These are phyloP conservation scores for Cinara cedri DNA, from an alignment of 2,888 invertebrate species.

Conservation along the genomic window DNA sequence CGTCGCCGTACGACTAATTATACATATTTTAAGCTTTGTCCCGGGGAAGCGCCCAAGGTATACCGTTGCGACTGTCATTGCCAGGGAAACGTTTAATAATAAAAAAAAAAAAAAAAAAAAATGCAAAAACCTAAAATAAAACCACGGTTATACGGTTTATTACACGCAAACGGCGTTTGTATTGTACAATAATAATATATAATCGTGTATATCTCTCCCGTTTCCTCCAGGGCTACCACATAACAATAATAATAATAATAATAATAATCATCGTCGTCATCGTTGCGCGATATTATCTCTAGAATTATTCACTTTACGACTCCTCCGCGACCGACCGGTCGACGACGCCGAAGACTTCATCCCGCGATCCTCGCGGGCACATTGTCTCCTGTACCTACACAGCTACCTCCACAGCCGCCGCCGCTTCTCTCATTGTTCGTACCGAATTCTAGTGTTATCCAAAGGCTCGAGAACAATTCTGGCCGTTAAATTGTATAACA, in stretches of 20 bases:
- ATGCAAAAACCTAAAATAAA: too few species aligned
- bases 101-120: too few species aligned
- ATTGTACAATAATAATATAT: too few species aligned
- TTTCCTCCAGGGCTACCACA: background rate
- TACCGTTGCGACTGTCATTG: background rate
- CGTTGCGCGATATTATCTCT: background rate
- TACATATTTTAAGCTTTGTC: too few species aligned
- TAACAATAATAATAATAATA: background rate
- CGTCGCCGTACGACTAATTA: too few species aligned
- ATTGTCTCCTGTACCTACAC: background rate
- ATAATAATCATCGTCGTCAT: too few species aligned
- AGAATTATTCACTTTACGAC: constrained; percentile 19
- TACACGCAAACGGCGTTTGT: background rate
- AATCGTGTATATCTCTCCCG: background rate
- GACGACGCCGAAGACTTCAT: background rate
- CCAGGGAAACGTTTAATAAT: too few species aligned
- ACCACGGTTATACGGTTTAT: constrained; percentile 11
- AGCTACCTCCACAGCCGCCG: too few species aligned
- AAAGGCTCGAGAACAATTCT: constrained; percentile 34
- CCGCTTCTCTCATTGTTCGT: constrained; percentile 44
- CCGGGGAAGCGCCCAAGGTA: too few species aligned
- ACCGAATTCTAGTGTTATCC: constrained; percentile 33
- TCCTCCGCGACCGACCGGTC: background rate
- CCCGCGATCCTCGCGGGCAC: background rate
- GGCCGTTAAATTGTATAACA: constrained; percentile 49